Evolutionary conservation across 2,888 invertebrate species (phyloP).

Genomic region (Polyploca ridens): DNA sequence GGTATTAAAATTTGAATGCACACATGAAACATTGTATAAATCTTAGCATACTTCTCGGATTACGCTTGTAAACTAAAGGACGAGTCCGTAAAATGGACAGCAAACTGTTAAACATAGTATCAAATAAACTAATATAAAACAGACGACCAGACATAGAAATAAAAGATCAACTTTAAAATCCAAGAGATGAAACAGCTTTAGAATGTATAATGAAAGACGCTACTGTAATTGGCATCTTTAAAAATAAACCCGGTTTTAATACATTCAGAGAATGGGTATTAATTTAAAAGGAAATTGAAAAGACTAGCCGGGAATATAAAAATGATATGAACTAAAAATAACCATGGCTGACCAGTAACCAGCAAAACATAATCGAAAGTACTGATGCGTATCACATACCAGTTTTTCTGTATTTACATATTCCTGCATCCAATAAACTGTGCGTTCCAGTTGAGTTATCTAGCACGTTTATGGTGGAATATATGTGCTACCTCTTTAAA

Average conservation of each 20-base stretch:
- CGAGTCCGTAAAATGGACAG: slow-evolving; percentile 2
- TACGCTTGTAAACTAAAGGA: neutral
- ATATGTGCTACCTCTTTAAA: neutral
- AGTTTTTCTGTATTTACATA: slow-evolving; percentile 36
- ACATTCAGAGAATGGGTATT: neutral
- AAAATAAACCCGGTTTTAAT: slow-evolving; percentile 7
- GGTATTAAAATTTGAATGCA: slow-evolving; percentile 33
- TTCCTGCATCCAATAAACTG: slow-evolving; percentile 22
- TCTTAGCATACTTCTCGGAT: neutral
- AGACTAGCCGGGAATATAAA: neutral
- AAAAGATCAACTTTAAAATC: slow-evolving; percentile 10
- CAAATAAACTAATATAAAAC: slow-evolving; percentile 5
- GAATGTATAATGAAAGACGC: slow-evolving; percentile 17
- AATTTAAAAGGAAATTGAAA: neutral
- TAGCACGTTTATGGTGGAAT: slow-evolving; percentile 1
- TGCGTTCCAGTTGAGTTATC: slow-evolving; percentile 33
- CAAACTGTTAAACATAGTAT: slow-evolving; percentile 7
- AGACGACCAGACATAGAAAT: neutral
- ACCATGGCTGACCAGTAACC: slow-evolving; percentile 31
- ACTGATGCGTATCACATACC: slow-evolving; percentile 44
- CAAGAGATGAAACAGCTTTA: slow-evolving; percentile 17
- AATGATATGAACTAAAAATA: slow-evolving; percentile 17
- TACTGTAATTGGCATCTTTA: slow-evolving; percentile 16
- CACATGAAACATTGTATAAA: slow-evolving; percentile 8
- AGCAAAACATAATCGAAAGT: slow-evolving; percentile 46